A percentile compares a stretch with the other conserved stretches of the same genome.
These are phyloP conservation scores for Anoplopoma fimbria DNA, from an alignment of 2,113 vertebrate species.

Conservation along the genomic window DNA sequence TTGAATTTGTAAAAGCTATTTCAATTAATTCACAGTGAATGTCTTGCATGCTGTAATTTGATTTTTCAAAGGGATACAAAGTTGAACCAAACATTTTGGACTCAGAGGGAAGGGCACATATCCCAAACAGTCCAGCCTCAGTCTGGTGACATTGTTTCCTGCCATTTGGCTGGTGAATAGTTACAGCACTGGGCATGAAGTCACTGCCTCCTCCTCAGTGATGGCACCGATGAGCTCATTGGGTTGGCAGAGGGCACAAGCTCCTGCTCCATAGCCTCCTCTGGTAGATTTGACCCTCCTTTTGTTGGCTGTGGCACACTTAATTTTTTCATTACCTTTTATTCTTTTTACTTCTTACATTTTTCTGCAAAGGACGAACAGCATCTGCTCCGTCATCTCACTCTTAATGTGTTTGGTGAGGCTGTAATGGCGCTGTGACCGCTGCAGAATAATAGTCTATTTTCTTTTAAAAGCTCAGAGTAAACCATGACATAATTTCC, in stretches of 20 bases:
- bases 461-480: conserved; percentile 3
- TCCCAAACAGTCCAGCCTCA: conserved; percentile 32
- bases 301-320: not conserved
- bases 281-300: conserved; percentile 34
- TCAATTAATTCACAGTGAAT: not conserved
- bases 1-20: not conserved
- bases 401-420: not conserved
- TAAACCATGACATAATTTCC: not conserved
- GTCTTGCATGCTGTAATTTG: not conserved
- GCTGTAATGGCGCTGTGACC: not conserved
- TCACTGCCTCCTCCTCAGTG: conserved; percentile 26
- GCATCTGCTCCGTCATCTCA: conserved; percentile 6
- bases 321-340: not conserved
- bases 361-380: not conserved
- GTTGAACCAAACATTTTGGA: conserved; percentile 32
- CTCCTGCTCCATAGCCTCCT: conserved; percentile 26
- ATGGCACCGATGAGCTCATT: conserved; percentile 45
- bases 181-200: conserved; percentile 31
- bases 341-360: not conserved
- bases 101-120: conserved; percentile 12
- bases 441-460: conserved; percentile 4
- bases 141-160: conserved; percentile 49
- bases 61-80: conserved; percentile 31
- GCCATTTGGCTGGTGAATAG: conserved; percentile 50
- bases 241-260: conserved; percentile 16